phyloP scores from a whole-genome alignment of 1,140 invertebrate species.

The Megalonaias nervosa region DNA sequence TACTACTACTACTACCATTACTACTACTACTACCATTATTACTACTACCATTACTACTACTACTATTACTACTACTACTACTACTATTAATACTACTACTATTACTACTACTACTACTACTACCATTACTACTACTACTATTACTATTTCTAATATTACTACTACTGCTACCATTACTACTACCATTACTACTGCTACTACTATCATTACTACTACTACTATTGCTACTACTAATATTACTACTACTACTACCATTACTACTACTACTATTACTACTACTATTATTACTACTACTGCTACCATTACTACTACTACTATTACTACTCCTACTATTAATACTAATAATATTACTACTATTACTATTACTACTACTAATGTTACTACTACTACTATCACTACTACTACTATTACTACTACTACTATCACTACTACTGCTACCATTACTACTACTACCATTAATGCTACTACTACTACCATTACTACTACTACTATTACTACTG shows the following conservation, averaged over 20 bases:
- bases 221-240: constrained; percentile 2
- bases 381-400: constrained; percentile 4
- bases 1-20: constrained; percentile 4
- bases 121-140: constrained; percentile 4
- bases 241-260: constrained; percentile 2
- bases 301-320: constrained; percentile 2
- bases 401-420: constrained; percentile 1
- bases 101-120: constrained; percentile 4
- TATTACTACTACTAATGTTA: constrained; percentile 2
- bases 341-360: constrained; percentile 1
- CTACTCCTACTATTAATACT: constrained; percentile 1
- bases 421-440: constrained; percentile 2
- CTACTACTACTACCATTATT: constrained; percentile 4
- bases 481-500: too few relatives aligned
- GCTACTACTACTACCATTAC: constrained; percentile 1
- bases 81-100: constrained; percentile 2
- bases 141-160: constrained; percentile 1
- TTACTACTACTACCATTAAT: constrained; percentile 2
- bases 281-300: constrained; percentile 4
- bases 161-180: neutral
- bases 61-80: constrained; percentile 4
- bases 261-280: constrained; percentile 2
- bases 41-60: constrained; percentile 4
- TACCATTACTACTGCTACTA: constrained; percentile 2
- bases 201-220: constrained; percentile 4